Percentiles rank a stretch among this genome's conserved stretches.
These are phyloP conservation scores for Teleogryllus occipitalis DNA, from an alignment of 1,140 invertebrate species.

Conservation along the genomic window DNA sequence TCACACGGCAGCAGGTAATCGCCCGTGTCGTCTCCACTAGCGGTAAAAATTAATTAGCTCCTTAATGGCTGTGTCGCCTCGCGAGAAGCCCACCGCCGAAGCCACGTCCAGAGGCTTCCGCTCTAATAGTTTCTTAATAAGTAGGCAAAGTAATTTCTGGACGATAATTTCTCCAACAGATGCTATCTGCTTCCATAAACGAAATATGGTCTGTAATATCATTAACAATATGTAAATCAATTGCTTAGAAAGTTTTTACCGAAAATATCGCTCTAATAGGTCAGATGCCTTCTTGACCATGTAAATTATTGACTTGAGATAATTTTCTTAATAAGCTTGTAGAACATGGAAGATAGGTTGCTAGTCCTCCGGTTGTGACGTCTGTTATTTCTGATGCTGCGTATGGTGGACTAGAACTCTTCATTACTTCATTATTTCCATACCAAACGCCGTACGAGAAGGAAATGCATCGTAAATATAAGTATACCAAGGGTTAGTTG, in stretches of 20 bases:
- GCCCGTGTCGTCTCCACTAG: not conserved
- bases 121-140: not conserved
- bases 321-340: not conserved
- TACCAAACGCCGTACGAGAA: too few species aligned
- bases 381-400: too few species aligned
- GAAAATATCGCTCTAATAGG: not conserved
- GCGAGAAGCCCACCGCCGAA: not conserved
- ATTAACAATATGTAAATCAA: constrained; percentile 6
- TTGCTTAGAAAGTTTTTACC: not conserved
- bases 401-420: too few species aligned
- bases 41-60: not conserved
- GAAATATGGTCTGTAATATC: not conserved
- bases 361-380: not conserved
- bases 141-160: not conserved
- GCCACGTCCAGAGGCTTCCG: not conserved
- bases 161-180: not conserved
- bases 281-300: not conserved
- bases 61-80: not conserved
- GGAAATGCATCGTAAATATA: too few species aligned
- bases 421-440: too few species aligned
- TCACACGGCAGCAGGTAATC: not conserved
- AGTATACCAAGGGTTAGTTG: too few species aligned
- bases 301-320: not conserved
- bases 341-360: not conserved
- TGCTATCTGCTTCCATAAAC: not conserved